Conservation (phyloP, 2,113 vertebrate genomes). For the Centropristis striata region DNA sequence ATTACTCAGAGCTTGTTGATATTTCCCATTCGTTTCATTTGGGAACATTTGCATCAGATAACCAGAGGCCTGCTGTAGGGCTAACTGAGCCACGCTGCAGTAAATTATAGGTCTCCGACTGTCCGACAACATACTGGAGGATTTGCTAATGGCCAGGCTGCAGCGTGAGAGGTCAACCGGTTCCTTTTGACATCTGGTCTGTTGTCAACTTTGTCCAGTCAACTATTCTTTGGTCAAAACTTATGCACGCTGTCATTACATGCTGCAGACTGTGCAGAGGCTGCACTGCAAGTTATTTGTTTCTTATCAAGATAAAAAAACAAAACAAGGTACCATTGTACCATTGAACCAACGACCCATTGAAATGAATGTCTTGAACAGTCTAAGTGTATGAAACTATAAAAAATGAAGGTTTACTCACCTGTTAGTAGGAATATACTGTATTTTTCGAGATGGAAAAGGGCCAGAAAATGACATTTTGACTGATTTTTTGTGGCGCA, state of each 20-base stretch:
- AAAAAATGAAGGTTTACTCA: too few species aligned
- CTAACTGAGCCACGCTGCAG: constrained; percentile 60
- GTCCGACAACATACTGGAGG: constrained; percentile 57
- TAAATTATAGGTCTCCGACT: constrained; percentile 67
- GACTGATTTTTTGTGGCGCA: too few species aligned
- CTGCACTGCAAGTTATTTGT: too few species aligned
- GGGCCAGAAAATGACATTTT: too few species aligned
- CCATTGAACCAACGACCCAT: too few species aligned
- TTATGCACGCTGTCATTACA: constrained; percentile 2
- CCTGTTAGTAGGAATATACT: too few species aligned
- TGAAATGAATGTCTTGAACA: too few species aligned
- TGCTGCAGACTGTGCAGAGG: not conserved
- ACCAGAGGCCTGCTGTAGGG: constrained; percentile 81
- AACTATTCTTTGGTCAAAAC: constrained; percentile 26
- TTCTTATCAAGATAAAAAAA: too few species aligned
- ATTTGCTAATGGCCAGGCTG: constrained; percentile 65
- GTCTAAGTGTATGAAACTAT: too few species aligned
- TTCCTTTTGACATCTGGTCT: constrained; percentile 34
- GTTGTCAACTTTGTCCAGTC: constrained; percentile 17
- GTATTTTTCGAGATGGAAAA: too few species aligned
- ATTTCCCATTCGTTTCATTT: constrained; percentile 81
- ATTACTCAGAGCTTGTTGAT: constrained; percentile 83
- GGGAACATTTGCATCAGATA: constrained; percentile 80
- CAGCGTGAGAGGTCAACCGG: constrained; percentile 49
- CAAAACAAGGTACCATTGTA: too few species aligned